Evolutionary conservation across 2,113 vertebrate genomes (phyloP).

Genomic region (Dasypus novemcinctus): DNA sequence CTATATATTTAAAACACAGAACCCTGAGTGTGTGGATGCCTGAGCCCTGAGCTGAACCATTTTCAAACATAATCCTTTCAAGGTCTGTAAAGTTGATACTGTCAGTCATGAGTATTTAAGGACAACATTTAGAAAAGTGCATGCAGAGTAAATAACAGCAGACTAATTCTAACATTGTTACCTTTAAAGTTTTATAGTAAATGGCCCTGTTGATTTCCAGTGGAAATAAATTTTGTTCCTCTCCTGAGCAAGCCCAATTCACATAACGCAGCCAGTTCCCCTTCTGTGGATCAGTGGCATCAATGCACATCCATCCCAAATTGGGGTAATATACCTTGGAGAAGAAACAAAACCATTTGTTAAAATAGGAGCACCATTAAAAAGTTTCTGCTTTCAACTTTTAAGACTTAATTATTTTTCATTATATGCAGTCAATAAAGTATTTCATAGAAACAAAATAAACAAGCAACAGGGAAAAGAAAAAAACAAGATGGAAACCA

Average conservation of each 20-base stretch:
- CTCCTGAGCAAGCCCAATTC: slow-evolving; percentile 92
- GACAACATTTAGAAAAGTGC: neutral
- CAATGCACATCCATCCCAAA: slow-evolving; percentile 96
- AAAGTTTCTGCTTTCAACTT: neutral
- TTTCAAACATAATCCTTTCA: neutral
- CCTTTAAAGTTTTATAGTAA: slow-evolving; percentile 95
- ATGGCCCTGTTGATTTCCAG: slow-evolving; percentile 96
- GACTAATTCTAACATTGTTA: slow-evolving; percentile 69
- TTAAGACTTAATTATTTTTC: neutral
- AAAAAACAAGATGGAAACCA: neutral
- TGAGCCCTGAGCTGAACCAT: neutral
- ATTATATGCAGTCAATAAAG: neutral
- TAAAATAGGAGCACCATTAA: neutral
- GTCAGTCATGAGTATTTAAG: neutral
- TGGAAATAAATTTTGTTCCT: slow-evolving; percentile 95
- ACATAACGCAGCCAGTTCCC: slow-evolving; percentile 96
- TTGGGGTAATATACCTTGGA: slow-evolving; percentile 92
- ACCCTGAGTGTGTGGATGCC: neutral
- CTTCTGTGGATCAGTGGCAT: slow-evolving; percentile 93
- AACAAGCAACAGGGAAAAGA: neutral
- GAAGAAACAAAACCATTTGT: neutral
- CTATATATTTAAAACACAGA: slow-evolving; percentile 1
- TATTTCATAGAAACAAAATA: slow-evolving; percentile 28
- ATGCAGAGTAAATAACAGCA: neutral
- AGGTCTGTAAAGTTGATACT: neutral